These are phyloP conservation scores for Rhabdornis inornatus DNA, from an alignment of 2,113 vertebrate species.

Conservation along the genomic window DNA sequence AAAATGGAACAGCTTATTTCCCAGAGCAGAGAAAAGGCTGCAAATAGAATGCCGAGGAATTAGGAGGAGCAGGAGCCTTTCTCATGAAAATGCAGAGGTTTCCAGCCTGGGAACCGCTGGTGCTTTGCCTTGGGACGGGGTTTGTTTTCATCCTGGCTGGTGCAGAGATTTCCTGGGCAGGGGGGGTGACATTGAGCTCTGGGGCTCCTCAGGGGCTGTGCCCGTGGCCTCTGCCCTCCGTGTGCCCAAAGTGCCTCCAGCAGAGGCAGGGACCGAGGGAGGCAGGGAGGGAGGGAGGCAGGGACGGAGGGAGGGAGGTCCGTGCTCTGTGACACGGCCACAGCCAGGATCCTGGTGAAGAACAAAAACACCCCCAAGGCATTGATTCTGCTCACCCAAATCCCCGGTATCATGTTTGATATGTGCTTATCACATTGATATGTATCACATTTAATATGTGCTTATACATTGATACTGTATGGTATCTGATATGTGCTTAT, in stretches of 20 bases:
- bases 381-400: neutral
- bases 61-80: neutral
- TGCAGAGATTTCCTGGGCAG: neutral
- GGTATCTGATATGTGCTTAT: no score
- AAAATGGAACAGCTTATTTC: constrained; percentile 49
- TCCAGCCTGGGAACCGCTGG: neutral
- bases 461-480: no score
- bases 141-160: neutral
- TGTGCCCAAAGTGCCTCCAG: fast-evolving
- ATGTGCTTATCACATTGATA: no score
- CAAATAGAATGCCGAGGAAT: neutral
- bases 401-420: fast-evolving
- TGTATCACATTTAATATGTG: no score
- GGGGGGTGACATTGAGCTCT: fast-evolving
- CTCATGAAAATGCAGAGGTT: constrained; percentile 4
- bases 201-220: neutral
- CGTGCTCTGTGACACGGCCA: neutral
- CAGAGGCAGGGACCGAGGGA: neutral
- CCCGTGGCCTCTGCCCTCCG: fast-evolving
- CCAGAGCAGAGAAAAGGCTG: neutral
- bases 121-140: neutral
- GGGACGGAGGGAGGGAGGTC: neutral
- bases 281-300: neutral
- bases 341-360: neutral
- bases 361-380: fast-evolving